Conservation (phyloP, 2,113 vertebrate species). For the Lucifuga dentata region DNA sequence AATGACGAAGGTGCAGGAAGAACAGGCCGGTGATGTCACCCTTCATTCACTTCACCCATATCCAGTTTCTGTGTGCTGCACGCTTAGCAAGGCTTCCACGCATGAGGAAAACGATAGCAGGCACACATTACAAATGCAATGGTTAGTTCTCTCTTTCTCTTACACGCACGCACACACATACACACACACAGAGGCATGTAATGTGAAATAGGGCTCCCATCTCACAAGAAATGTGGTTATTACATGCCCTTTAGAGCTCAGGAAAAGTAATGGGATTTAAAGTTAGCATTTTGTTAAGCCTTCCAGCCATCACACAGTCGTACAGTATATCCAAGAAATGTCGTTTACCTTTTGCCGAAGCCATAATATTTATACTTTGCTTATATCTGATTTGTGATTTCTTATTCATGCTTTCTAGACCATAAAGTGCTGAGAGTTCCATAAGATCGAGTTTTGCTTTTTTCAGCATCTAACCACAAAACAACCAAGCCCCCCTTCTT, state of each 20-base stretch:
- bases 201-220: conserved; percentile 46
- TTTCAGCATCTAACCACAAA: conserved; percentile 42
- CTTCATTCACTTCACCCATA: conserved; percentile 40
- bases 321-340: conserved; percentile 13
- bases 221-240: conserved; percentile 34
- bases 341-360: conserved; percentile 37
- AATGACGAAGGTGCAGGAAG: conserved; percentile 17
- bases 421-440: conserved; percentile 41
- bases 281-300: conserved; percentile 30
- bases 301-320: not conserved
- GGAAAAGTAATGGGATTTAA: conserved; percentile 18
- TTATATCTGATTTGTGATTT: conserved; percentile 43
- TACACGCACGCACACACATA: not conserved
- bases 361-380: conserved; percentile 45
- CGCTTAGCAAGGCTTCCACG: conserved; percentile 33
- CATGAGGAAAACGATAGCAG: conserved; percentile 25
- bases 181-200: conserved; percentile 23
- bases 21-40: conserved; percentile 57
- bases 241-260: conserved; percentile 29
- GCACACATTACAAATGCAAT: conserved; percentile 22
- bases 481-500: conserved; percentile 24
- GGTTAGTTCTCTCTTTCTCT: conserved; percentile 9
- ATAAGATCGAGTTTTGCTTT: conserved; percentile 38
- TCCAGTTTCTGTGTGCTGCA: conserved; percentile 43
- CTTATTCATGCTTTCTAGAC: conserved; percentile 37